Evolutionary conservation across 2,888 invertebrate species (phyloP), one percentile per base, ranked within the genome.

Genomic region (Hyalella azteca): DNA sequence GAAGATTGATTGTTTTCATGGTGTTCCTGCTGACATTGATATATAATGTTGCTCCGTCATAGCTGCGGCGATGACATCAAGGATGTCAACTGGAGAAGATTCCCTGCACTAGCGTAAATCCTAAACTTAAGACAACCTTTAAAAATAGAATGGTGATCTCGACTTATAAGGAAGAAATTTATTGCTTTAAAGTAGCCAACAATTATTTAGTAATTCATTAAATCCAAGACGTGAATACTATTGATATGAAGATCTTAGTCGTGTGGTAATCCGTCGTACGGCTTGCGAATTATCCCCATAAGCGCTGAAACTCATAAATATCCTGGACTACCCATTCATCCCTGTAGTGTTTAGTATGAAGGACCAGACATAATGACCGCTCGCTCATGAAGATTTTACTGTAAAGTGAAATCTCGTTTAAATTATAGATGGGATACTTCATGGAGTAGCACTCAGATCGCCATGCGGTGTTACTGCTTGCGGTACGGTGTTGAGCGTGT

Each of bases 101-200:
- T 9, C 54, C 29, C 49, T 49, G 9, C 29, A 54, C 26, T 3
- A 29, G 26, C 22, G 54, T 54, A 54, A 54, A 22, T 29, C 54
- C 22, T 54, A 54, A 54, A 29, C 29, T 54, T 2, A 54, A 26
- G 22, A 26, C 29, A 29, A n/a, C n/a, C n/a, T n/a, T 54, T 26
- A 54, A 26, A 54, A 54, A 9, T 54, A 26, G 29, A 54, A 54
- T 54, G 54, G 54, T 54, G 54, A 54, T 54, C 54, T 54, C 54
- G 54, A 54, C 26, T 26, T 54, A 26, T 54, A 54, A 54, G 54
- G 29, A 54, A 54, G 54, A 54, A 54, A 54, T 54, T 26, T 54
- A 54, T 54, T 26, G 54, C 22, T 26, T 22, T 54, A 54, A 29
- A 54, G 54, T 54, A 54, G 54, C 54, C 54, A 54, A 9, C 54